phyloP scores from a whole-genome alignment of 2,113 vertebrate genomes.

The Meleagris gallopavo region DNA sequence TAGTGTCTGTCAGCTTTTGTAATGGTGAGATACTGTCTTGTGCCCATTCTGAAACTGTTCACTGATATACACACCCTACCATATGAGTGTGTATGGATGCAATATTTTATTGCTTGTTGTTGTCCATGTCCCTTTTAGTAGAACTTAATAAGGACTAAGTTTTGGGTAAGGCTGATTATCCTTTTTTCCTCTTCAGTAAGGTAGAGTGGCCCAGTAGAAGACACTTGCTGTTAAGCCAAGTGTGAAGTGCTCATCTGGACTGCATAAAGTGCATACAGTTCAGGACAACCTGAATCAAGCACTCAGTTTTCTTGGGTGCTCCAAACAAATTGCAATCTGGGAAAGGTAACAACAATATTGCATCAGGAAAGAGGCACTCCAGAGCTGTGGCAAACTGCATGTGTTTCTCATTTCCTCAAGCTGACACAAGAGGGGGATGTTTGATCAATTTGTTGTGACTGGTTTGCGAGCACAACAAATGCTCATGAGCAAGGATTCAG shows the following conservation, averaged over 20 bases:
- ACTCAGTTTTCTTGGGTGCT: background rate
- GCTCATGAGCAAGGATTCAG: background rate
- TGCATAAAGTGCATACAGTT: background rate
- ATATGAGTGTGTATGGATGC: background rate
- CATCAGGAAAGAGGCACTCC: background rate
- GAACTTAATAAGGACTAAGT: background rate
- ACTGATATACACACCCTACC: too few species aligned
- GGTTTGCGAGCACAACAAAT: rapidly evolving
- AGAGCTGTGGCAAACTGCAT: background rate
- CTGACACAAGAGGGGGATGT: rapidly evolving
- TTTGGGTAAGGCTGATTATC: background rate
- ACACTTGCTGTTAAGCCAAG: background rate
- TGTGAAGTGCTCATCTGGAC: rapidly evolving
- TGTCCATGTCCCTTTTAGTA: rapidly evolving
- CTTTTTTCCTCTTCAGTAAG: background rate
- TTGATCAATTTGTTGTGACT: background rate
- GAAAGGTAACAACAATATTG: background rate
- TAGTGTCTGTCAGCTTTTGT: background rate
- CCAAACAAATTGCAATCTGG: background rate
- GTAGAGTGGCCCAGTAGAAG: background rate
- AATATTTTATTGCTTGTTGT: background rate
- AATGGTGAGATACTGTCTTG: background rate
- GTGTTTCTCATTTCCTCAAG: background rate
- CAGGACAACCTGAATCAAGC: background rate
- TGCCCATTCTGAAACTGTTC: background rate